Conservation (phyloP, 2,888 invertebrate genomes). For the Latheticus oryzae region DNA sequence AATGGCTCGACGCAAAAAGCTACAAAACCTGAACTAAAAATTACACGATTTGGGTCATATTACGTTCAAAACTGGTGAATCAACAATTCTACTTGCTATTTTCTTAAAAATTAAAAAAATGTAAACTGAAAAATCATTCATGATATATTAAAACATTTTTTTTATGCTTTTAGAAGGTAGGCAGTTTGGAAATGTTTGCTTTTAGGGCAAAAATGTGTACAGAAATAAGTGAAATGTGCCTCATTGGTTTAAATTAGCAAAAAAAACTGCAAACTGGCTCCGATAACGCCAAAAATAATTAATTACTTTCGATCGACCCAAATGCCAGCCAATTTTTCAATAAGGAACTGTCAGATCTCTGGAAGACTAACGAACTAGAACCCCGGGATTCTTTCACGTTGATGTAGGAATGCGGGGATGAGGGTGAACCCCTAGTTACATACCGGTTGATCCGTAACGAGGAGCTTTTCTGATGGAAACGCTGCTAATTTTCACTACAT, state of each 20-base stretch:
- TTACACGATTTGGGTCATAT: too few relatives aligned
- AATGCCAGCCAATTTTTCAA: slow-evolving; percentile 74
- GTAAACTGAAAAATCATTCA: too few relatives aligned
- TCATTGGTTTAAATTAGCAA: slow-evolving; percentile 6
- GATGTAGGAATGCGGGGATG: slow-evolving; percentile 35
- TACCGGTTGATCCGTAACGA: slow-evolving; percentile 38
- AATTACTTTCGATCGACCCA: slow-evolving; percentile 76
- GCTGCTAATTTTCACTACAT: slow-evolving; percentile 33
- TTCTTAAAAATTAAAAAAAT: too few relatives aligned
- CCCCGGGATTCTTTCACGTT: slow-evolving; percentile 51
- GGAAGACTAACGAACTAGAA: slow-evolving; percentile 63
- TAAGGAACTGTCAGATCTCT: slow-evolving; percentile 64
- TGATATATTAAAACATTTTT: too few relatives aligned
- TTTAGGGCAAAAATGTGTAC: too few relatives aligned
- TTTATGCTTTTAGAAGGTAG: too few relatives aligned
- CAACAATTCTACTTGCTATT: too few relatives aligned
- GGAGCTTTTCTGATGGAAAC: slow-evolving; percentile 29
- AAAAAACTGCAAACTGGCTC: slow-evolving; percentile 6
- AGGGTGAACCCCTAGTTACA: slow-evolving; percentile 26
- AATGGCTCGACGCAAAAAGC: too few relatives aligned
- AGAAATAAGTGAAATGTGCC: too few relatives aligned
- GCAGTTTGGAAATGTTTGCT: too few relatives aligned
- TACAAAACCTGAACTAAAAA: too few relatives aligned
- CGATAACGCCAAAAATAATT: slow-evolving; percentile 71
- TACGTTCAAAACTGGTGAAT: too few relatives aligned